Evolutionary conservation across 2,113 vertebrate species (phyloP), one percentile per base, ranked within the genome.

Genomic region (Zosterops lateralis): DNA sequence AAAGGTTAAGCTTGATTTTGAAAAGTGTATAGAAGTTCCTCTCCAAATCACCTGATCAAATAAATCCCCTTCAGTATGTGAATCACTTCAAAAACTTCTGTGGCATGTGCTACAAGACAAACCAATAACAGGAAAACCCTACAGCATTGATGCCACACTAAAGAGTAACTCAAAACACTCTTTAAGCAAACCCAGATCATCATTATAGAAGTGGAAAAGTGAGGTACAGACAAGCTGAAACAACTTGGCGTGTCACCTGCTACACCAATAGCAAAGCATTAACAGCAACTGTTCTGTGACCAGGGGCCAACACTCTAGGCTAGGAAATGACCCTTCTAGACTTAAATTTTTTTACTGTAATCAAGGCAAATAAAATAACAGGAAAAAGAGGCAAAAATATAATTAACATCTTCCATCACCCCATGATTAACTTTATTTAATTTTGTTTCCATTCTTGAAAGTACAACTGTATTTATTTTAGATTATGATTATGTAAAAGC

Each of bases 361-460:
- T 79, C 66, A 72, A 66, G 19, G 38, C 9, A 87, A 77, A 58
- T 40, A 68, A 70, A 90, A 36, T 45, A 73, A 58, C 5, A 56
- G 15, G 14, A 68, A 60, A 89, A 80, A 72, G 16, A 60, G 9
- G 12, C 3, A 29, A 74, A 76, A 80, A 14, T 8, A n/a, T 58
- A 58, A 75, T 54, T 24, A 31, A 22, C 42, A 56, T 21, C 3
- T 3, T 2, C 19, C 8, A 2, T 3, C 7, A 2, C 8, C 4
- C 6, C 3, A 1, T 8, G 3, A 61, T 17, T 83, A 1, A 48
- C 61, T 67, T 48, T 24, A 34, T 78, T 89, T 74, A 20, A 45
- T 77, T 91, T 75, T 4, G 34, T 85, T 88, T 73, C 54, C 26
- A 47, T 45, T 62, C 51, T 65, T 88, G 14, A 12, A 87, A 65